A percentile compares a stretch with the other conserved stretches of the same genome.
Evolutionary conservation across 2,888 invertebrate genomes (phyloP).

Genomic region (Exephanes ischioxanthus): DNA sequence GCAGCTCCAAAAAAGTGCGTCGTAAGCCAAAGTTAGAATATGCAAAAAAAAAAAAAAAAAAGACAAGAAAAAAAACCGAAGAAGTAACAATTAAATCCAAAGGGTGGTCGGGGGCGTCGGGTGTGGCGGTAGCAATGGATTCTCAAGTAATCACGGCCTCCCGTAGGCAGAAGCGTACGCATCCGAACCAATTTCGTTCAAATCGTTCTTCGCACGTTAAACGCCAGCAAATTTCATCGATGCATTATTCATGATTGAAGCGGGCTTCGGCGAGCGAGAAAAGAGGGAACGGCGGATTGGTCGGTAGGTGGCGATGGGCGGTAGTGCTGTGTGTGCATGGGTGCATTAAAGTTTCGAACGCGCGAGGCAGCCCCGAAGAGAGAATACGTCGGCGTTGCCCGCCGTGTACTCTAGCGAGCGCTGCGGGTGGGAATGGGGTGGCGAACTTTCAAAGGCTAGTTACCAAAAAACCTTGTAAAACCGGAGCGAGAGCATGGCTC

Average conservation of each 20-base stretch:
- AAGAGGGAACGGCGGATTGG: conserved; percentile 35
- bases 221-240: conserved; percentile 65
- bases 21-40: too few species aligned
- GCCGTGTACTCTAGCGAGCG: not conserved
- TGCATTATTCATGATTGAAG: conserved; percentile 69
- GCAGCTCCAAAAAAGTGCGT: too few species aligned
- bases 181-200: conserved; percentile 63
- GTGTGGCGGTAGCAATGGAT: conserved; percentile 29
- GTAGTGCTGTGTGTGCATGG: conserved; percentile 53
- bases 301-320: conserved; percentile 22
- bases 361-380: conserved; percentile 27
- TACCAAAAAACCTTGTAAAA: conserved; percentile 69
- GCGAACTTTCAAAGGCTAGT: conserved; percentile 61
- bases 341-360: conserved; percentile 66
- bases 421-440: not conserved
- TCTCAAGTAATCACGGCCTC: conserved; percentile 45
- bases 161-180: conserved; percentile 19
- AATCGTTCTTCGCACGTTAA: conserved; percentile 64
- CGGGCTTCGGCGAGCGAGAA: conserved; percentile 30
- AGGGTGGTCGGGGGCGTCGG: not conserved
- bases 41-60: too few species aligned
- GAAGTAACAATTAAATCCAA: conserved; percentile 5
- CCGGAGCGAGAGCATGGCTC: conserved; percentile 50
- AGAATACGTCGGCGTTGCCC: not conserved
- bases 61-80: too few species aligned